Evolutionary conservation across 2,888 invertebrate genomes (phyloP), one percentile per base, ranked within the genome.

Genomic region (Hedya salicella): DNA sequence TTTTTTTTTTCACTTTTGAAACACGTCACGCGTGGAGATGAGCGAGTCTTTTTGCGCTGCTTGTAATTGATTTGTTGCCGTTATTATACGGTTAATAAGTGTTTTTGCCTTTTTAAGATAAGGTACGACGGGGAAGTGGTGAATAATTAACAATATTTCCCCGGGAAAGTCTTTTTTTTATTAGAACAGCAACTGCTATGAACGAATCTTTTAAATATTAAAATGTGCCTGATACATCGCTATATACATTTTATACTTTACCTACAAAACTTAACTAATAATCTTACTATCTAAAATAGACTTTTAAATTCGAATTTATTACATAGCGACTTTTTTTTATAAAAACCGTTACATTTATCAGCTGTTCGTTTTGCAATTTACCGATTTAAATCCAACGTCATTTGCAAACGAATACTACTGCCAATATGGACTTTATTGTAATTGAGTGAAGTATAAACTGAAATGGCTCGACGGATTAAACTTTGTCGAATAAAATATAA

Each of bases 331-430:
- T 59, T 49, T 49, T 36, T 46, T 32, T 8, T 1, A 19, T 11
- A 25, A 82, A 85, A 85, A 86, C 89, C 88, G 89, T 89, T 89
- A 87, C 83, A 77, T 73, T 80, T 76, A 89, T 89, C 89, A 90
- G 89, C 89, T 91, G 89, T 88, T 59, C 44, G 42, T 42, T 64
- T 52, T 85, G 71, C 72, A 62, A 79, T 82, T 79, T 77, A 79
- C 78, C 75, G 74, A 74, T 74, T 76, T 73, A 75, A 75, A 76
- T 74, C 75, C 78, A 83, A 77, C 76, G 76, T 76, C 78, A 81
- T 83, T 78, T 68, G 75, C 78, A 73, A 79, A 70, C 62, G 36
- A 8, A 61, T 56, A 54, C 21, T 40, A 69, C 71, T 66, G 48
- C 66, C 64, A 77, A 73, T 68, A 57, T 75, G 63, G 70, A 76